Evolutionary conservation across 2,888 invertebrate species (phyloP).

Genomic region (Mesorhabditis belari): DNA sequence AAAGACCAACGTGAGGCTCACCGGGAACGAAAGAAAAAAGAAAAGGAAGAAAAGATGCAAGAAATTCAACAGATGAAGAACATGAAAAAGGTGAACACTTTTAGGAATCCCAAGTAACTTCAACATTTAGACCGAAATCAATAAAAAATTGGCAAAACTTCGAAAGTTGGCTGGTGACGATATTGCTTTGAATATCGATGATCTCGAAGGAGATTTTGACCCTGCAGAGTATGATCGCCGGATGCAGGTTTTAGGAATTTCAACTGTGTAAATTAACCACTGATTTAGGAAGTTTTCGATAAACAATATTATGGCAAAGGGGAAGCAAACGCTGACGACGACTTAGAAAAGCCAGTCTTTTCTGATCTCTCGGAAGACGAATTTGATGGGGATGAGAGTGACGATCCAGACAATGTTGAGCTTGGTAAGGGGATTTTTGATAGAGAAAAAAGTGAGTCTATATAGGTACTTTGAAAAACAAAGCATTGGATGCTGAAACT

Average conservation of each 20-base stretch:
- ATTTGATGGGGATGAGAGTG: conserved; percentile 1
- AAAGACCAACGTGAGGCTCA: conserved; percentile 67
- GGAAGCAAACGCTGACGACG: conserved; percentile 61
- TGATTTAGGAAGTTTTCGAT: conserved; percentile 72
- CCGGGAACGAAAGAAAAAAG: conserved; percentile 56
- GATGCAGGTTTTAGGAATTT: conserved; percentile 33
- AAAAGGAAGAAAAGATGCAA: conserved; percentile 73
- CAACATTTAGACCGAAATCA: conserved; percentile 64
- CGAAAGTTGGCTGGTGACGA: conserved; percentile 80
- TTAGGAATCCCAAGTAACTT: too few species aligned
- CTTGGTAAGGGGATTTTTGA: conserved; percentile 51
- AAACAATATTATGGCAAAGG: conserved; percentile 76
- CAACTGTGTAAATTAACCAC: not conserved
- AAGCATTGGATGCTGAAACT: not conserved
- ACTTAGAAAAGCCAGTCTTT: conserved; percentile 74
- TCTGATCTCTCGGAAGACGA: conserved; percentile 55
- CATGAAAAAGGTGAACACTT: conserved; percentile 15
- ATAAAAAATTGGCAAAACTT: conserved; percentile 76
- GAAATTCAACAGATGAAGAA: conserved; percentile 69
- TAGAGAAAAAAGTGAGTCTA: too few species aligned
- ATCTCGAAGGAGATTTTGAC: conserved; percentile 66
- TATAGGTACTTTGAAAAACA: conserved; percentile 44
- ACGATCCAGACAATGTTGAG: conserved; percentile 55
- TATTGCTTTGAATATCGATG: conserved; percentile 69
- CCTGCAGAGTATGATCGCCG: conserved; percentile 46